Conservation (phyloP, 1,140 invertebrate species). For the Zophobas atratus region DNA sequence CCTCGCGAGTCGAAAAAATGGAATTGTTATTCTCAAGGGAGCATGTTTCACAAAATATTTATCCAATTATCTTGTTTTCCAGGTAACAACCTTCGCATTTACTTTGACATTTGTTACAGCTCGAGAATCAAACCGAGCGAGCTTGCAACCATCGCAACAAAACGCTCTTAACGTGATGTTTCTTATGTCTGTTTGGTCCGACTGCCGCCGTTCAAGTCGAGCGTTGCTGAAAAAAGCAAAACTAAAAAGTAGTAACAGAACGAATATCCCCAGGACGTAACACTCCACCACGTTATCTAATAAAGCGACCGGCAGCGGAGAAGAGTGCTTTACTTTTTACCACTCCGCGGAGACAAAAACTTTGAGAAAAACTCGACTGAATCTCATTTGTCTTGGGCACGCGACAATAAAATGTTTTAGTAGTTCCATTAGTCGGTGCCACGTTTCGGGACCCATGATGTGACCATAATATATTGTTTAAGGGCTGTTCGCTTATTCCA, state of each 20-base stretch:
- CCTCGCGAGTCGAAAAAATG: no score
- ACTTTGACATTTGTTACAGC: not conserved
- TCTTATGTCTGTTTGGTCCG: not conserved
- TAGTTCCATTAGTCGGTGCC: conserved; percentile 51
- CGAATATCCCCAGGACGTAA: conserved; percentile 42
- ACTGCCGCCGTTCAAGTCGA: not conserved
- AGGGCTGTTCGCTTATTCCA: conserved; percentile 37
- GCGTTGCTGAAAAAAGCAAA: conserved; percentile 32
- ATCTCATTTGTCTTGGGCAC: conserved; percentile 56
- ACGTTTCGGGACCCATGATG: conserved; percentile 35
- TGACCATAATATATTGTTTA: conserved; percentile 53
- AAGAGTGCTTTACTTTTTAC: conserved; percentile 55
- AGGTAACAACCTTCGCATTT: not conserved
- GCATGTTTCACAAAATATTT: not conserved
- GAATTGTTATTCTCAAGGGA: not conserved
- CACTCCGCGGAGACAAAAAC: conserved; percentile 53
- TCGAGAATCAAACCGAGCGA: not conserved
- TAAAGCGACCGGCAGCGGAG: conserved; percentile 43
- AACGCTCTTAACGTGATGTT: conserved; percentile 1
- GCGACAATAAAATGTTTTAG: conserved; percentile 58
- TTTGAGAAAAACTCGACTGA: conserved; percentile 53
- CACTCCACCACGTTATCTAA: conserved; percentile 52
- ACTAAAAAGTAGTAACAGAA: conserved; percentile 49
- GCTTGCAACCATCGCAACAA: not conserved
- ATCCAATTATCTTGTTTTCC: not conserved